phyloP scores from a whole-genome alignment of 2,888 invertebrate genomes.

The Archips crataeganus region DNA sequence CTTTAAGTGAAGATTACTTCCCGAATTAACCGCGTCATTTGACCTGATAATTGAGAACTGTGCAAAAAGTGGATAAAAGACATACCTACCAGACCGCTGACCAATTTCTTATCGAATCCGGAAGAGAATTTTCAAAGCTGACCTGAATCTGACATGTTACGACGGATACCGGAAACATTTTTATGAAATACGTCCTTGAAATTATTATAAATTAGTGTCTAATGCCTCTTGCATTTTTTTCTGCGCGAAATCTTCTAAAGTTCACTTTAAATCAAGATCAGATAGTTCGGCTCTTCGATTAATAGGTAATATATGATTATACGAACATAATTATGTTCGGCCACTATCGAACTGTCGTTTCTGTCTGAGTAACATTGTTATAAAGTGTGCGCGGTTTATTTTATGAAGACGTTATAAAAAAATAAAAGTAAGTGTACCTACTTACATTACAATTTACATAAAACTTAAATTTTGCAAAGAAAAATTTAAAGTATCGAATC shows the following conservation, averaged over 20 bases:
- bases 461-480: too few relatives aligned
- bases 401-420: too few relatives aligned
- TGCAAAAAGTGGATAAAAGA: not conserved
- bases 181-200: not conserved
- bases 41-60: constrained; percentile 32
- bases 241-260: not conserved
- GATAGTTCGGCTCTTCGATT: too few relatives aligned
- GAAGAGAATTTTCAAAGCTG: not conserved
- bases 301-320: too few relatives aligned
- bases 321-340: too few relatives aligned
- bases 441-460: too few relatives aligned
- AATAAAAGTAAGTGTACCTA: too few relatives aligned
- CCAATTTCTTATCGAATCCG: constrained; percentile 9
- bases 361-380: too few relatives aligned
- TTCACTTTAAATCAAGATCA: not conserved
- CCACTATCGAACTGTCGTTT: too few relatives aligned
- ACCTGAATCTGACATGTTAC: not conserved
- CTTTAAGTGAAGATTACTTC: constrained; percentile 37
- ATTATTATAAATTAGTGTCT: not conserved
- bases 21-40: constrained; percentile 29
- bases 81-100: not conserved
- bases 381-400: too few relatives aligned
- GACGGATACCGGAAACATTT: not conserved
- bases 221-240: not conserved
- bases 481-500: too few relatives aligned